A percentile compares a stretch with the other conserved stretches of the same genome.
phyloP scores from a whole-genome alignment of 1,140 invertebrate species.

The Lepidurus arcticus region DNA sequence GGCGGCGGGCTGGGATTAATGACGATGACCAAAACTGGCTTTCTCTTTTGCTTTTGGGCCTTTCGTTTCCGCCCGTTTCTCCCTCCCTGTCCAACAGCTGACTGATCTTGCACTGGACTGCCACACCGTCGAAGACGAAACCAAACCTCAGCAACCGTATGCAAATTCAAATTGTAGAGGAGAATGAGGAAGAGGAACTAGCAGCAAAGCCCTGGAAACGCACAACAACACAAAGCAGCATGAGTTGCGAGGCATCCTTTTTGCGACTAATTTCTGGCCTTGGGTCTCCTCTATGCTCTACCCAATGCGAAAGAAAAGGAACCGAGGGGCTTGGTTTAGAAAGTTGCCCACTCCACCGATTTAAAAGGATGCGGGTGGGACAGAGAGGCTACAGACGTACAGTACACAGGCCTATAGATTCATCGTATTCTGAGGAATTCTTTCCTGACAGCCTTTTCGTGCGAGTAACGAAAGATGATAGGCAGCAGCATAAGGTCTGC shows the following conservation, averaged over 20 bases:
- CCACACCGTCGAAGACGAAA: neutral
- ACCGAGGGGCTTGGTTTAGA: neutral
- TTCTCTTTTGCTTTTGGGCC: slow-evolving; percentile 6
- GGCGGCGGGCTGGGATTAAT: slow-evolving; percentile 16
- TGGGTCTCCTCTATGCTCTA: neutral
- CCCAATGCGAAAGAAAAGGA: neutral
- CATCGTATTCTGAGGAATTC: neutral
- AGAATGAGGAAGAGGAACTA: neutral
- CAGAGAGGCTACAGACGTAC: neutral
- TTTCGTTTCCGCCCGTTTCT: slow-evolving; percentile 3
- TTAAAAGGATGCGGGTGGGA: neutral
- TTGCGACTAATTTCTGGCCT: neutral
- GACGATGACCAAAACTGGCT: slow-evolving; percentile 13
- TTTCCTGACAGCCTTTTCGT: neutral
- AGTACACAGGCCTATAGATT: neutral
- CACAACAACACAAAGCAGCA: neutral
- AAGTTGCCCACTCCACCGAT: slow-evolving; percentile 2
- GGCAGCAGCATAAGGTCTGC: neutral
- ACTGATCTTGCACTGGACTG: neutral
- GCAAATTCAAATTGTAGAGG: neutral
- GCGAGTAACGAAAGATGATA: slow-evolving; percentile 16
- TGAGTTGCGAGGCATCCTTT: slow-evolving; percentile 12
- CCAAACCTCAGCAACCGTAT: slow-evolving; percentile 1
- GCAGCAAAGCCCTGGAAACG: neutral
- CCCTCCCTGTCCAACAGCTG: neutral